These are phyloP conservation scores for Bradypodion ventrale DNA, from an alignment of 2,797 vertebrate species.

Conservation along the genomic window DNA sequence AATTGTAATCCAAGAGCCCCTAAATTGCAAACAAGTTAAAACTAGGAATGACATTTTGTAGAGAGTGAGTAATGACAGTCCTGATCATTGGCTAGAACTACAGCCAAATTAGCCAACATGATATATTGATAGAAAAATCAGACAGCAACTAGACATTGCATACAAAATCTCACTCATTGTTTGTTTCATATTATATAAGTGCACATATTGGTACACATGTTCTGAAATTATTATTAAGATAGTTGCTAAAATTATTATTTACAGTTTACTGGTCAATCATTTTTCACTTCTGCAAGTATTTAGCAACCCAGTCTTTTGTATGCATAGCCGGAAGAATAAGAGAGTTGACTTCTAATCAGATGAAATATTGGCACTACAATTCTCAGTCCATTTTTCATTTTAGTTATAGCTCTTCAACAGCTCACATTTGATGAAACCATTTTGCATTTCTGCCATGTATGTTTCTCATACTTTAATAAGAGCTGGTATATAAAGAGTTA, in stretches of 20 bases:
- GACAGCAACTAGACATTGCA: neutral
- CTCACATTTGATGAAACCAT: neutral
- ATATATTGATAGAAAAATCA: constrained; percentile 27
- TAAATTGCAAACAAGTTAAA: neutral
- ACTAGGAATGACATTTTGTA: neutral
- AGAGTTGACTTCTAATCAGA: neutral
- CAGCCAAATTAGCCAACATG: constrained; percentile 16
- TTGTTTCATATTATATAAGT: constrained; percentile 3
- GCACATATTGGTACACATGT: constrained; percentile 9
- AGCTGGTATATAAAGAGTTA: constrained; percentile 37
- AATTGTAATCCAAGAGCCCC: neutral
- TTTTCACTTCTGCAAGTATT: neutral
- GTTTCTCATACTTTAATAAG: constrained; percentile 23
- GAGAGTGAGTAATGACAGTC: constrained; percentile 28
- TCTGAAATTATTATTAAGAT: neutral
- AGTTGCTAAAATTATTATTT: neutral
- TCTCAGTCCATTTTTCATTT: neutral
- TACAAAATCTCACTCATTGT: constrained; percentile 16
- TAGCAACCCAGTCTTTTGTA: neutral
- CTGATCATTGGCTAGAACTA: constrained; percentile 32
- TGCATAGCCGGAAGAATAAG: neutral
- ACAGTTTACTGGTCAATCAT: neutral
- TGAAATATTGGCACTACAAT: constrained; percentile 5
- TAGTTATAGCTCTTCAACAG: constrained; percentile 14
- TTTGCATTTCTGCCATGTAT: neutral